These are phyloP conservation scores for Cyphomyrus discorhynchus DNA, from an alignment of 2,113 vertebrate species.

Conservation along the genomic window DNA sequence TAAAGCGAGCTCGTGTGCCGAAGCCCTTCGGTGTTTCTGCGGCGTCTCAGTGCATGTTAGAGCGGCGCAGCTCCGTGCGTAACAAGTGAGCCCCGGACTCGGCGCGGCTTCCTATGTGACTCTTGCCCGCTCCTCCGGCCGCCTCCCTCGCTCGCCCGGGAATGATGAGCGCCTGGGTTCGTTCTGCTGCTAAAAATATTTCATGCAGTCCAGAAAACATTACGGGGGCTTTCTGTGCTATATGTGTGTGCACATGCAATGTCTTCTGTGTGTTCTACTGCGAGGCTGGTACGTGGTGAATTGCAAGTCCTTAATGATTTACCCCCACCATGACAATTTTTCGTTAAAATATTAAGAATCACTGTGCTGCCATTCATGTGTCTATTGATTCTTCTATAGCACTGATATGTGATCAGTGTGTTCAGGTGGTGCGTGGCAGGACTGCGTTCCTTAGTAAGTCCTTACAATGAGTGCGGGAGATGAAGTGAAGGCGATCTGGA, in stretches of 20 bases:
- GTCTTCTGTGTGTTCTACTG: neutral
- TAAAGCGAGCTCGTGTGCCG: neutral
- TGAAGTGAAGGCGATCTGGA: too few relatives aligned
- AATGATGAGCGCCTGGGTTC: constrained; percentile 13
- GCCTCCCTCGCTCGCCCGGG: neutral
- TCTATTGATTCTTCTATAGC: constrained; percentile 16
- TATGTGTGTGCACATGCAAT: neutral
- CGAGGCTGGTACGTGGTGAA: neutral
- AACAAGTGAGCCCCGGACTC: constrained; percentile 37
- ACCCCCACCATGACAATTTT: neutral
- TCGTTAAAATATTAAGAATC: neutral
- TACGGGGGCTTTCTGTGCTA: neutral
- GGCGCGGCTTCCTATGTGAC: neutral
- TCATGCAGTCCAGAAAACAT: constrained; percentile 3
- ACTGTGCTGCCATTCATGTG: neutral
- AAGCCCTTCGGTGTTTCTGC: neutral
- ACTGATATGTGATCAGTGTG: constrained; percentile 15
- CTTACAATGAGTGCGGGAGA: neutral
- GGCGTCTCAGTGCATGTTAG: neutral
- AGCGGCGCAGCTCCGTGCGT: constrained; percentile 16
- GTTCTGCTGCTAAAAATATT: constrained; percentile 31
- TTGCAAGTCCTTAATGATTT: neutral
- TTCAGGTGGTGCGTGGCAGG: neutral
- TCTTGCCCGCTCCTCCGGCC: neutral
- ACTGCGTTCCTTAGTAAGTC: neutral